Base-by-base conservation (phyloP, 2,113 vertebrate species). In the Hippocampus mohnikei region DNA sequence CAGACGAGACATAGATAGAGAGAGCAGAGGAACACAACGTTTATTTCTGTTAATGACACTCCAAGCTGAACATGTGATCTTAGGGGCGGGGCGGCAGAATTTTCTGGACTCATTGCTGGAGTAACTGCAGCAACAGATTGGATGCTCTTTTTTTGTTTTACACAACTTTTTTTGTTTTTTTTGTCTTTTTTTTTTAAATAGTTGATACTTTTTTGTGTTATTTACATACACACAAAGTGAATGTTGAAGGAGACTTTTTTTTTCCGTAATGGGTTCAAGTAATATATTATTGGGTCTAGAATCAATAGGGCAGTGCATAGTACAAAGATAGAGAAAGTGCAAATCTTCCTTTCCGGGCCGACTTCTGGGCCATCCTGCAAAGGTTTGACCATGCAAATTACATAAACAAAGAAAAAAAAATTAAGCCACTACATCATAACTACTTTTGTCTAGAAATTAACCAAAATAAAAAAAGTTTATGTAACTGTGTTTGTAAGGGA, bases 291-390 rank as follows among this genome's bases (percentile, higher is more conserved):
- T 95, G 94, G 95, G 94, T 95, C 92, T 93, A 95, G 96, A 98
- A 98, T 99, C 96, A 99, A 96, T 95, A 98, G 96, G 96, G 96
- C 95, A 95, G 96, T 99, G 96, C 97, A 99, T 98, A 99, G 96
- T 98, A 99, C 95, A 98, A 98, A 98, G 96, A 94, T 95, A 95
- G 92, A 96, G 94, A 99, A 97, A 98, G 96, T 98, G 96, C 97
- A 98, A 95, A 94, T 95, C 95, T 95, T 96, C 94, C 94, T 60
- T 95, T 94, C 92, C 93, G 91, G 94, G 92, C 88, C 92, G 90
- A 86, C 90, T 6, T 37, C 86, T 80, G 74, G 91, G 91, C 93
- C 92, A 18, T 88, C 94, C 83, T 93, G 91, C 69, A 25, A 93
- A 37, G 90, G 89, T 90, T 91, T 94, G 90, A 92, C 85, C 91